Evolutionary conservation across 2,888 invertebrate species (phyloP).

Genomic region (Electrophaes corylata): DNA sequence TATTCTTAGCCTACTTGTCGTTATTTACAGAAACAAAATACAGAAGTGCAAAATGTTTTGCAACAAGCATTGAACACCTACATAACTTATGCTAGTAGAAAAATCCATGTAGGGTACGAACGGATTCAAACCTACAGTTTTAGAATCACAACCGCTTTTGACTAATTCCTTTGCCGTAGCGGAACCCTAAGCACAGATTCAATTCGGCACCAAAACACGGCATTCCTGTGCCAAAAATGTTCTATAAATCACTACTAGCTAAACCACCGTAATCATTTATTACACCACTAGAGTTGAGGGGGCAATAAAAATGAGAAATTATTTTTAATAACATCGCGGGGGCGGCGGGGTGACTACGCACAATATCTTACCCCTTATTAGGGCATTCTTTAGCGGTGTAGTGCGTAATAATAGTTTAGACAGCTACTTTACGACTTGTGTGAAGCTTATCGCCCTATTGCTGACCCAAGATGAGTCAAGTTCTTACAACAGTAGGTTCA

Average conservation of each 20-base stretch:
- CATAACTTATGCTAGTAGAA: no score
- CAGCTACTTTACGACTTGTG: slow-evolving; percentile 69
- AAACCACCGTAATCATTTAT: slow-evolving; percentile 64
- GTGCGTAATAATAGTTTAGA: slow-evolving; percentile 68
- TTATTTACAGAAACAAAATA: no score
- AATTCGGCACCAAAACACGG: slow-evolving; percentile 9
- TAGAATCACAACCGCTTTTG: no score
- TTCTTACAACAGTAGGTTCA: neutral
- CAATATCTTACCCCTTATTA: slow-evolving; percentile 54
- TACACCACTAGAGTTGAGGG: slow-evolving; percentile 61
- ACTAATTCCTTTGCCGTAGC: neutral
- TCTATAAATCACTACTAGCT: slow-evolving; percentile 43
- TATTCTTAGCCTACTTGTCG: no score
- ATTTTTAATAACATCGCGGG: slow-evolving; percentile 80
- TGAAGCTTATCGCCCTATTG: slow-evolving; percentile 50
- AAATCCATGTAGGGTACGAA: no score
- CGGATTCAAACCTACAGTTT: no score
- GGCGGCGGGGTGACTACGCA: slow-evolving; percentile 40
- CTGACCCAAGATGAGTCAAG: slow-evolving; percentile 3
- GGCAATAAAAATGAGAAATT: slow-evolving; percentile 84
- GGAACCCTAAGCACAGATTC: slow-evolving; percentile 20
- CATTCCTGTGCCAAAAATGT: slow-evolving; percentile 29
- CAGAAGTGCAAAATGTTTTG: no score
- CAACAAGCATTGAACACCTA: no score
- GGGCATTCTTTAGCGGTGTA: slow-evolving; percentile 68